These are phyloP conservation scores for Cheilosia pagana DNA, from an alignment of 2,888 invertebrate species.

Conservation along the genomic window DNA sequence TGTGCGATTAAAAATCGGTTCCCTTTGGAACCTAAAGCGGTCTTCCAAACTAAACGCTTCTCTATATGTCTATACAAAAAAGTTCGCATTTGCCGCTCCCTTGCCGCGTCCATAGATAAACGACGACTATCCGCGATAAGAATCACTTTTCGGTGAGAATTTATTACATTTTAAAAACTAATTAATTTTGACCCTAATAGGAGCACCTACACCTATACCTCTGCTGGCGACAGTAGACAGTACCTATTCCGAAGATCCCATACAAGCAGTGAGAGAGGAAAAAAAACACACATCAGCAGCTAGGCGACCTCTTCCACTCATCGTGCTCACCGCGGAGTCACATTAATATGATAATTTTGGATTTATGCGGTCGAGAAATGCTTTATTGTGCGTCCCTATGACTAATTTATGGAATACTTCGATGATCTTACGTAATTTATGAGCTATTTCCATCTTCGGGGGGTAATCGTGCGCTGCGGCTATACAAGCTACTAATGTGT, in stretches of 20 bases:
- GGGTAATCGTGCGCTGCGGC: constrained; percentile 66
- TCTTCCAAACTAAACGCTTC: not conserved
- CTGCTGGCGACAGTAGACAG: constrained; percentile 6
- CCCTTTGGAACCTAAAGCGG: not conserved
- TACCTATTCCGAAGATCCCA: constrained; percentile 52
- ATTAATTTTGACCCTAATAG: constrained; percentile 71
- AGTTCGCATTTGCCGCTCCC: constrained; percentile 46
- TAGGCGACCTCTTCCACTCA: constrained; percentile 55
- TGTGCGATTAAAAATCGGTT: not conserved
- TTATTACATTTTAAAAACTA: constrained; percentile 63
- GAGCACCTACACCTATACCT: constrained; percentile 29
- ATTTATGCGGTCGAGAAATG: constrained; percentile 73
- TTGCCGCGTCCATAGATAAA: not conserved
- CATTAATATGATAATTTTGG: constrained; percentile 74
- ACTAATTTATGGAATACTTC: constrained; percentile 74
- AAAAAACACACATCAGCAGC: constrained; percentile 45
- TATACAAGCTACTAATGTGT: constrained; percentile 42
- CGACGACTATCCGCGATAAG: constrained; percentile 50
- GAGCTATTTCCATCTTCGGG: constrained; percentile 62
- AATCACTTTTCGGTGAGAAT: constrained; percentile 62
- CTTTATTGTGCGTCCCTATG: constrained; percentile 75
- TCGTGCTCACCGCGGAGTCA: constrained; percentile 66
- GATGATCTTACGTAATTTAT: constrained; percentile 72
- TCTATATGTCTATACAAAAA: not conserved
- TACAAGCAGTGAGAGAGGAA: constrained; percentile 10